phyloP scores from a whole-genome alignment of 2,113 vertebrate genomes.

The Axis porcinus region DNA sequence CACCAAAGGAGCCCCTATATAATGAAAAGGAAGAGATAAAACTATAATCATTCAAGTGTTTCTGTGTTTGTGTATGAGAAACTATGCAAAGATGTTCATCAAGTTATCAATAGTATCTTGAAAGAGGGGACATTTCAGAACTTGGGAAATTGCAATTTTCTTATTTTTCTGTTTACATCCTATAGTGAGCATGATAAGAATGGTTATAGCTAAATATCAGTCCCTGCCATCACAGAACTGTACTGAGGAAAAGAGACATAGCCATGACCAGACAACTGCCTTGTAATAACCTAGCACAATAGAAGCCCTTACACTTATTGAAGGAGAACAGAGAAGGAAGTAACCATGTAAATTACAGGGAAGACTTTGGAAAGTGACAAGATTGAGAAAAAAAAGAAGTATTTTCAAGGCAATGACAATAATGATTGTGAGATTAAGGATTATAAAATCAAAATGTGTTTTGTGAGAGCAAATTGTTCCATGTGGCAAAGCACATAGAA shows the following conservation, averaged over 20 bases:
- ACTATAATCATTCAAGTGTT: background rate
- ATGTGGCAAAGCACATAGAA: background rate
- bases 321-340: background rate
- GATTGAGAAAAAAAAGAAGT: background rate
- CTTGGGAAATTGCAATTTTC: background rate
- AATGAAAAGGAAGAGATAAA: background rate
- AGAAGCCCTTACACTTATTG: background rate
- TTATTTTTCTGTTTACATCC: background rate
- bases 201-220: background rate
- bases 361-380: background rate
- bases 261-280: background rate
- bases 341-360: background rate
- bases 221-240: background rate
- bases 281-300: background rate
- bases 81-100: background rate
- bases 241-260: background rate
- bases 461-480: background rate
- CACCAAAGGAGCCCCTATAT: background rate
- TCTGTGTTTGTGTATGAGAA: background rate
- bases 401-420: background rate
- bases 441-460: background rate
- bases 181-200: background rate
- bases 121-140: background rate
- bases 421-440: background rate
- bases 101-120: background rate